phyloP scores from a whole-genome alignment of 2,888 invertebrate species.

The Trilocha varians region DNA sequence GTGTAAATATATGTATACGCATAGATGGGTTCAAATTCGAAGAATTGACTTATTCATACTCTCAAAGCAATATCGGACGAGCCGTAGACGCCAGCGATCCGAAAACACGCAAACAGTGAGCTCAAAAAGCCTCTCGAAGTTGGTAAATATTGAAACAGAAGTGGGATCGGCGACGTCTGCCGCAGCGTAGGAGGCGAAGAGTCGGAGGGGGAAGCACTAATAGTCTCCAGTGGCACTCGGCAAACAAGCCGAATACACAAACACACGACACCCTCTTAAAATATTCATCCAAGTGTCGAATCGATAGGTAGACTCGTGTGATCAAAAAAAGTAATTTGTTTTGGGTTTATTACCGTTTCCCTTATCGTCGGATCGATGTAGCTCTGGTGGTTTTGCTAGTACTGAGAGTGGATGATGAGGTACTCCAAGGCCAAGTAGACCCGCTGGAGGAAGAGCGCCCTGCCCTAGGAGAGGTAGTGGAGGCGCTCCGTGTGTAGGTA shows the following conservation, averaged over 20 bases:
- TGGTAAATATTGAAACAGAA: slow-evolving; percentile 73
- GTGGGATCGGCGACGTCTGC: slow-evolving; percentile 67
- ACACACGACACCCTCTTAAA: slow-evolving; percentile 53
- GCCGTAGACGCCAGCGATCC: slow-evolving; percentile 67
- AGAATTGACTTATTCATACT: slow-evolving; percentile 66
- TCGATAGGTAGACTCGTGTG: slow-evolving; percentile 22
- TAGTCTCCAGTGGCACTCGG: slow-evolving; percentile 72
- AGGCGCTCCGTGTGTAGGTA: slow-evolving; percentile 81
- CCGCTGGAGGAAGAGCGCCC: slow-evolving; percentile 69
- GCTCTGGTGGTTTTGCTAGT: slow-evolving; percentile 83
- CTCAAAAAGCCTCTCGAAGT: slow-evolving; percentile 72
- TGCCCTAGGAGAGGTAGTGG: slow-evolving; percentile 75
- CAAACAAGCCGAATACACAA: slow-evolving; percentile 60
- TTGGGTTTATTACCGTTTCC: slow-evolving; percentile 74
- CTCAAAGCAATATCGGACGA: slow-evolving; percentile 63
- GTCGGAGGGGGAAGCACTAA: slow-evolving; percentile 39
- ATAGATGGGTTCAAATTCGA: slow-evolving; percentile 44
- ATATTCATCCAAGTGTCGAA: slow-evolving; percentile 58
- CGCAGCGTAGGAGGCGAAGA: slow-evolving; percentile 27
- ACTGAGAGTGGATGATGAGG: slow-evolving; percentile 84
- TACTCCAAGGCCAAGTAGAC: slow-evolving; percentile 78
- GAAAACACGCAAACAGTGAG: slow-evolving; percentile 71
- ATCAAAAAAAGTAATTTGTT: not conserved
- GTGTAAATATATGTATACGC: slow-evolving; percentile 42
- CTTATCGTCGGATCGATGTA: slow-evolving; percentile 83